Base-by-base conservation (phyloP, 2,797 vertebrate species). In the Delichon dasypus region DNA sequence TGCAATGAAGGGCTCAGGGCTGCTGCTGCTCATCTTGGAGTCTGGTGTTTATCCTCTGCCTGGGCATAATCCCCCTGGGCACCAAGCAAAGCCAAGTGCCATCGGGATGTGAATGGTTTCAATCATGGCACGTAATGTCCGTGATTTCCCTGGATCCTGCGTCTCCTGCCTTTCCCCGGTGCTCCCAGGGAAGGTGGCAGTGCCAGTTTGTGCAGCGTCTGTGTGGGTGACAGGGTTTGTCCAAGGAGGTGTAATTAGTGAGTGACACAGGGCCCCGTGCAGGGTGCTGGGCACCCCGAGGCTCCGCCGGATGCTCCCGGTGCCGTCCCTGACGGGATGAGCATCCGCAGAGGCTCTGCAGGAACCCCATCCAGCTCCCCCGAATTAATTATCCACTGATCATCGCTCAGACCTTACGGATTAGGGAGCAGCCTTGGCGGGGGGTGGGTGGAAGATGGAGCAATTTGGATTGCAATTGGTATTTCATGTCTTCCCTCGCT, bases 381-480 rank as follows among this genome's bases (percentile, higher is more conserved):
- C 4, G 5, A 68, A 62, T 94, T 89, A 82, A 96, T 94, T 83
- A 89, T 67, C 90, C 88, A 40, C 86, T 76, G 60, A 62, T 89
- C 86, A 92, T 74, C 92, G 74, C 90, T 87, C 92, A 89, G 74
- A 40, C 86, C 30, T 80, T 22, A 50, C 61, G 50, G 86, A 92
- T 93, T 82, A 92, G 90, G 90, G 84, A 93, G 88, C 66, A 68
- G 67, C 45, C 60, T 32, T 93, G 86, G 94, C 90, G 76, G 93
- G 88, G 89, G 74, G 50, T 68, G 89, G 93, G 32, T 47, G 71
- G 90, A 76, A 90, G 81, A 92, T 13, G 47, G 64, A 93, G 68
- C 70, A 77, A 77, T 89, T 94, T 79, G 72, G 93, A 77, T 93
- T 93, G 94, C 81, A 93, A 89, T 95, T 92, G 92, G 93, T 64